Conservation (phyloP, 2,888 invertebrate genomes). For the Phragmatobia fuliginosa region DNA sequence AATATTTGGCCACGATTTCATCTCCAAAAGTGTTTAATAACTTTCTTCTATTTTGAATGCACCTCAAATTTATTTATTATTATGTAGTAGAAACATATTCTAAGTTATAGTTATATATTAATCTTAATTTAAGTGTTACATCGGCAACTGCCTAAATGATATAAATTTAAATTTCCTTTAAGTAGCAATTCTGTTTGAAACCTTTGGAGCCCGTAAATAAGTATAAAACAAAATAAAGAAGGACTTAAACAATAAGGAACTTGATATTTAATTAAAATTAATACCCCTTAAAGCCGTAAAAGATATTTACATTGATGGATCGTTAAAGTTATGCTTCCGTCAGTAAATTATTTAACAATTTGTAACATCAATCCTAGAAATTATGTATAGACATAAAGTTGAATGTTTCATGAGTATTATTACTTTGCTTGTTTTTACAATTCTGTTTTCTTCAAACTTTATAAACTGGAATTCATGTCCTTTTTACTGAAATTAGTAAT, state of each 20-base stretch:
- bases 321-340: conserved; percentile 37
- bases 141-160: not conserved
- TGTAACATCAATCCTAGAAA: conserved; percentile 16
- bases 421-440: not conserved
- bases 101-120: too few species aligned
- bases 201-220: not conserved
- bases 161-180: not conserved
- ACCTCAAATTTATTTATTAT: not conserved
- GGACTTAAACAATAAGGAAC: conserved; percentile 20
- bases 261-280: conserved; percentile 25
- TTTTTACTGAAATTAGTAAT: not conserved
- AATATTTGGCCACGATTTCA: not conserved
- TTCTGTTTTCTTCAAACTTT: not conserved
- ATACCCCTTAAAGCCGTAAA: conserved; percentile 25
- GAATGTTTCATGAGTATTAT: not conserved
- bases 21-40: too few species aligned
- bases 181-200: not conserved
- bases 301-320: conserved; percentile 15
- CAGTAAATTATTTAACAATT: conserved; percentile 41
- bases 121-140: not conserved
- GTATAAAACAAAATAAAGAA: not conserved
- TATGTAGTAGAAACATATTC: too few species aligned
- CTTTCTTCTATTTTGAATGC: too few species aligned
- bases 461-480: not conserved
- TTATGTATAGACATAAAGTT: not conserved